Evolutionary conservation across 1,140 invertebrate species (phyloP), one percentile per base, ranked within the genome.

Genomic region (Aethina tumida): DNA sequence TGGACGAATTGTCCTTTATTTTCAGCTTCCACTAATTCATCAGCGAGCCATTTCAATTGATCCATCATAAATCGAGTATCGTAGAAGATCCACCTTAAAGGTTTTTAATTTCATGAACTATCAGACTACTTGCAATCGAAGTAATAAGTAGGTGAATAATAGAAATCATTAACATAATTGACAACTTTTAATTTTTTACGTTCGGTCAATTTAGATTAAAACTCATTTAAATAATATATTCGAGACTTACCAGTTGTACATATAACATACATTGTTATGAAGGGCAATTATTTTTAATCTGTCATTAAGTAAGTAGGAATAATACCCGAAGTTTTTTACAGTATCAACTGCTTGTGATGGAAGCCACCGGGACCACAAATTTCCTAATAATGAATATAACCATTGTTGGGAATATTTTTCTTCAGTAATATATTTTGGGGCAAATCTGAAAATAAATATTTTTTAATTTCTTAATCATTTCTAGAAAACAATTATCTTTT

Each of bases 201-300:
- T n/a, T n/a, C n/a, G n/a, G n/a, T n/a, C n/a, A n/a, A n/a, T n/a
- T n/a, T n/a, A n/a, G n/a, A n/a, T n/a, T n/a, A n/a, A n/a, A n/a
- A n/a, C n/a, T n/a, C n/a, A n/a, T n/a, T n/a, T n/a, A n/a, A n/a
- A n/a, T n/a, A n/a, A n/a, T n/a, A 21, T 14, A 4, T 29, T 31
- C 8, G 20, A 9, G 20, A 55, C 69, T 60, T 67, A 83, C 80
- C 82, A 81, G 51, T 85, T 87, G 21, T 65, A 72, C 36, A 59
- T 71, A 45, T 81, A 84, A 46, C 78, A 80, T 3, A 81, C 65
- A 46, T 85, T 86, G 38, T 71, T 81, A 50, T 87, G 87, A 1
- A 87, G 42, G 0, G 69, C 72, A 47, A 88, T 78, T 18, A 84
- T 69, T 47, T 82, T 65, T 30, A 87, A 69, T 8, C 81, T 80